Percentiles rank a stretch among this genome's conserved stretches.
These are phyloP conservation scores for Phaethornis superciliosus DNA, from an alignment of 2,113 vertebrate genomes.

Conservation along the genomic window DNA sequence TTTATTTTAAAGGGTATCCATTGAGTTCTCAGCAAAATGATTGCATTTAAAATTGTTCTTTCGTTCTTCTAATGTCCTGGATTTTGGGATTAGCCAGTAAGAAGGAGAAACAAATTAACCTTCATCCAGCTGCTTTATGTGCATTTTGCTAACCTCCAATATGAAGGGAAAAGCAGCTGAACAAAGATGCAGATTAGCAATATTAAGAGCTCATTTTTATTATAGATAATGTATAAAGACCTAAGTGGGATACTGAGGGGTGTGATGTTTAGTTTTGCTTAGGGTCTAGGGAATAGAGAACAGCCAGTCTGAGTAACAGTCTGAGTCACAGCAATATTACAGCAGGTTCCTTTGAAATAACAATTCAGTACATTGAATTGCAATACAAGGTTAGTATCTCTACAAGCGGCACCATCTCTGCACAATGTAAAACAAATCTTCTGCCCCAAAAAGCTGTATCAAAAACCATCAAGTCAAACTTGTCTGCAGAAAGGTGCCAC, in stretches of 20 bases:
- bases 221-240: neutral
- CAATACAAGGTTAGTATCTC: neutral
- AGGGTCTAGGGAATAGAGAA: neutral
- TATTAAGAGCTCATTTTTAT: constrained; percentile 30
- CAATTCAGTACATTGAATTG: neutral
- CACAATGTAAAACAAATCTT: neutral
- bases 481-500: neutral
- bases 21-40: neutral
- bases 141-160: neutral
- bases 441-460: neutral
- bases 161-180: neutral
- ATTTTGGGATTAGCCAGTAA: neutral
- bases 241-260: neutral
- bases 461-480: neutral
- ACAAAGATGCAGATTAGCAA: neutral
- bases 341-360: neutral
- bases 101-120: neutral
- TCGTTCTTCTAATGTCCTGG: neutral
- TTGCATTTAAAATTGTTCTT: neutral
- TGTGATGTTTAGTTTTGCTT: neutral
- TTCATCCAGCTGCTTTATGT: neutral
- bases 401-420: neutral
- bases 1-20: neutral
- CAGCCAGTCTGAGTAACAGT: neutral
- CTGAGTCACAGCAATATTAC: neutral